Evolutionary conservation across 1,140 invertebrate genomes (phyloP).

Genomic region (Drosophila subpulchrella): DNA sequence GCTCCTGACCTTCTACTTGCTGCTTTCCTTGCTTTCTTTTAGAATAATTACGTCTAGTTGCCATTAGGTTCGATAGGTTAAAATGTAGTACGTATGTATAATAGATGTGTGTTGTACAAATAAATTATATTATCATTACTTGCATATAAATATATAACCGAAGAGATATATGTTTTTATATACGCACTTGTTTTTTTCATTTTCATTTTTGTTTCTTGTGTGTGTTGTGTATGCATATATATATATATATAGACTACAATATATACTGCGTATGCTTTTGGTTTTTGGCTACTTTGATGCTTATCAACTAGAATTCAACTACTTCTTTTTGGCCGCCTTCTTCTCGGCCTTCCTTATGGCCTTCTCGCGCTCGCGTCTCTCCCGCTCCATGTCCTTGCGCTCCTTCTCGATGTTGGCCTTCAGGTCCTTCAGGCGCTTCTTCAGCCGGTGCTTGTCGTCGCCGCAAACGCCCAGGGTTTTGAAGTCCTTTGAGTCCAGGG

Average conservation of each 20-base stretch:
- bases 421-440: slow-evolving; percentile 95
- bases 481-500: slow-evolving; percentile 94
- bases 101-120: slow-evolving; percentile 72
- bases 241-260: slow-evolving; percentile 47
- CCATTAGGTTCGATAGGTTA: slow-evolving; percentile 71
- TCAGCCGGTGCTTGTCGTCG: slow-evolving; percentile 93
- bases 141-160: slow-evolving; percentile 58
- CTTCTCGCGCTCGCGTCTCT: slow-evolving; percentile 91
- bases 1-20: slow-evolving; percentile 24
- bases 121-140: slow-evolving; percentile 61
- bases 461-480: slow-evolving; percentile 93
- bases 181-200: slow-evolving; percentile 17
- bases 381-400: slow-evolving; percentile 89
- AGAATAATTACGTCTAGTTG: slow-evolving; percentile 67
- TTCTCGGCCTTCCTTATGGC: slow-evolving; percentile 92
- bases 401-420: slow-evolving; percentile 92
- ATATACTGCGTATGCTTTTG: slow-evolving; percentile 75
- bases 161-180: slow-evolving; percentile 43
- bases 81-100: slow-evolving; percentile 75
- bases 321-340: slow-evolving; percentile 89
- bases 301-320: slow-evolving; percentile 83
- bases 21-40: slow-evolving; percentile 28
- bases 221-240: slow-evolving; percentile 47
- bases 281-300: slow-evolving; percentile 74
- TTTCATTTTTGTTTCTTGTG: slow-evolving; percentile 1